A percentile compares a stretch with the other conserved stretches of the same genome.
Conservation (phyloP, 1,140 invertebrate genomes). For the Prorops nasuta region DNA sequence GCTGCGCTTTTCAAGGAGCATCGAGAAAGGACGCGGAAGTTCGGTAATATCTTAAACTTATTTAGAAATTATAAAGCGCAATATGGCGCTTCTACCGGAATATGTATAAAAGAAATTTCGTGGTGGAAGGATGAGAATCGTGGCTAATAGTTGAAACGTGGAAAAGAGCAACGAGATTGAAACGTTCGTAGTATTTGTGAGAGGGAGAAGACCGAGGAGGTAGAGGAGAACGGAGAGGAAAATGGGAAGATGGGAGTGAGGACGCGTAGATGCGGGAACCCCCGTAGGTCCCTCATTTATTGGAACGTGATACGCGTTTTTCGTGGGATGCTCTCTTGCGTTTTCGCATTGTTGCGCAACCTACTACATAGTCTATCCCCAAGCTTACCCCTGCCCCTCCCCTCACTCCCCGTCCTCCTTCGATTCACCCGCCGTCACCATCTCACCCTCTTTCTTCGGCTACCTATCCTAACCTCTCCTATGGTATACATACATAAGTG, state of each 20-base stretch:
- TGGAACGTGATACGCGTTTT: slow-evolving; percentile 44
- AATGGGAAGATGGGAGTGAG: neutral
- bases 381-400: neutral
- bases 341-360: slow-evolving; percentile 47
- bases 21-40: too few species aligned
- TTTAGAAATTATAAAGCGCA: too few species aligned
- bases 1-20: too few species aligned
- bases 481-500: too few species aligned
- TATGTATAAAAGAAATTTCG: too few species aligned
- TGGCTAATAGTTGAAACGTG: neutral
- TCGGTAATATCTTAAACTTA: too few species aligned
- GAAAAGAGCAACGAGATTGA: neutral
- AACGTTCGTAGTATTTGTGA: too few species aligned
- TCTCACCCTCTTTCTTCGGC: too few species aligned
- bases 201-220: neutral
- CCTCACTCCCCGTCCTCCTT: neutral
- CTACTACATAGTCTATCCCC: neutral
- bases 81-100: too few species aligned
- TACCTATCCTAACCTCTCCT: too few species aligned
- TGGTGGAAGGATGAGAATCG: too few species aligned
- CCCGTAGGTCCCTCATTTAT: slow-evolving; percentile 42
- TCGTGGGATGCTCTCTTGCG: slow-evolving; percentile 40
- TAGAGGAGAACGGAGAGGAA: neutral
- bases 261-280: slow-evolving; percentile 35
- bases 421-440: neutral